Evolutionary conservation across 1,140 invertebrate species (phyloP), one percentile per base, ranked within the genome.

Genomic region (Drosophila cardini): DNA sequence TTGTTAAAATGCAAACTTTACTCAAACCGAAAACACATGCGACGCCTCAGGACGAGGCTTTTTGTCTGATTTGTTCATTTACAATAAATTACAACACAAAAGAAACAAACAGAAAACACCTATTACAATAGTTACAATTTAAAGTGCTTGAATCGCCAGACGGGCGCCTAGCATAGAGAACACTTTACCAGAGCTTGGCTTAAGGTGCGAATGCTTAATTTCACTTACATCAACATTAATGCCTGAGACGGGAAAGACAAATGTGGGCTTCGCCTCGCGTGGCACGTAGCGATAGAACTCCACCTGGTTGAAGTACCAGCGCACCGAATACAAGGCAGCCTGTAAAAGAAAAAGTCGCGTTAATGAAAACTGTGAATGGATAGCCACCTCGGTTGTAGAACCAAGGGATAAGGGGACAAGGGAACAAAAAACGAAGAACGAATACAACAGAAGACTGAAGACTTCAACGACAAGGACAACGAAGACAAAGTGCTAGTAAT

Each of bases 241-340:
- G 55, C 95, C 95, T 0, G 95, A 94, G 21, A 95, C 91, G 2
- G 95, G 94, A 79, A 96, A 96, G 2, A 95, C 95, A 86, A 95
- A 94, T 26, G 94, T 95, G 0, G 94, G 94, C 3, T 95, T 95
- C 89, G 94, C 93, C 83, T 96, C 95, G 63, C 95, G 94, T 5
- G 95, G 95, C 77, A 95, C 94, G 82, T 94, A 96, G 72, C 95
- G 93, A 92, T 96, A 96, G 93, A 98, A 98, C 92, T 98, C 96
- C 15, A 94, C 93, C 45, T 95, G 95, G 42, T 95, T 94, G 50
- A 95, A 94, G 92, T 97, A 97, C 96, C 96, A 97, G 92, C 96
- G 95, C 75, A 97, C 95, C 1, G 96, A 95, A 91, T 98, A 97
- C 2, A 98, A 94, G 7, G 94, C 92, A 16, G 94, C 95, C 36